Base-by-base conservation (phyloP, 2,888 invertebrate species). In the Podotricha telesiphe region DNA sequence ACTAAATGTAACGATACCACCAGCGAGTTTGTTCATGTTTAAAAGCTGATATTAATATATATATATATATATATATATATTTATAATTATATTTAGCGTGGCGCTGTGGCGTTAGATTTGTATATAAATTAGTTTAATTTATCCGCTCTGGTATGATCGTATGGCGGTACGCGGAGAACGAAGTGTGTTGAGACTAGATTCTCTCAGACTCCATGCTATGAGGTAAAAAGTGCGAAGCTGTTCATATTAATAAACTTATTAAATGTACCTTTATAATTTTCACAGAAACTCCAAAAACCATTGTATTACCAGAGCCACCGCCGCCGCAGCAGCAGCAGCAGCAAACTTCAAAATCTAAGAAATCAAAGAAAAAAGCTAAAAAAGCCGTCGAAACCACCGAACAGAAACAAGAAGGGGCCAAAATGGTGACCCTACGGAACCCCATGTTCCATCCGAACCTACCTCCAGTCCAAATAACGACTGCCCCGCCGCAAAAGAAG, bases 381-480 rank as follows among this genome's bases (percentile, higher is more conserved):
- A 81, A 93, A 71, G 82, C 85, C 72, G 79, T 91, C 76, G 82
- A 79, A 20, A 70, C 74, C 1, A 67, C 75, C 0, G 84, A 86
- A 4, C 50, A 77, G 8, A 86, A 88, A 53, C 78, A 81, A 0
- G 88, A 91, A 0, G 88, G 89, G 0, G 91, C 94, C 67, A 95
- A 95, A 75, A 96, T 96, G 94, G 96, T 96, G 61, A 96, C 96
- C 0, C 92, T 96, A 5, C 94, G 96, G 19, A 96, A 96, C 86
- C 96, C 96, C 0, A 96, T 96, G 90, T 96, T 96, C 86, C 95
- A 95, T 48, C 94, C 94, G 0, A 93, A 94, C 74, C 72, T 94
- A 15, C 91, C 91, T 0, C 85, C 89, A 0, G 89, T 89, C 0
- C 88, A 90, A 63, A 76, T 88, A 7, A 81, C 86, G 0, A 85